Evolutionary conservation across 2,113 vertebrate genomes (phyloP).

Genomic region (Caranx melampygus): DNA sequence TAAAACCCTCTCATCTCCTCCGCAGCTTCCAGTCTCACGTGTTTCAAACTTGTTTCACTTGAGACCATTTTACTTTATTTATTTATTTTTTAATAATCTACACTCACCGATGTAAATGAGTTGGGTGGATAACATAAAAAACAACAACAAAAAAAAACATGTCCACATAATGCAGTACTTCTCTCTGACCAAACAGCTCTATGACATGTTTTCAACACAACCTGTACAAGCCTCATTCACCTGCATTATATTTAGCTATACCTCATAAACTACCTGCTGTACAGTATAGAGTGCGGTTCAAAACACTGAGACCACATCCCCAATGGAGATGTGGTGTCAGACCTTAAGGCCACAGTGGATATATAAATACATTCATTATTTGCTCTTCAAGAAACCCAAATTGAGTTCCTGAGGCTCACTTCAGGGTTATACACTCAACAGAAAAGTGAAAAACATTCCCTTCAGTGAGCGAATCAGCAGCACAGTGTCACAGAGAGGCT

Average conservation of each 20-base stretch:
- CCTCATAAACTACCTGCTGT: too few species aligned
- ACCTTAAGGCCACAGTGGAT: too few species aligned
- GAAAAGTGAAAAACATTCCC: background rate
- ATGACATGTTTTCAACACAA: background rate
- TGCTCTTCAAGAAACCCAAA: conserved; percentile 6
- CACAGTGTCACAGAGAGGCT: conserved; percentile 33
- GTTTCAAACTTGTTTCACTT: background rate
- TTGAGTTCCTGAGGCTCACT: background rate
- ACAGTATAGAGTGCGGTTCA: too few species aligned
- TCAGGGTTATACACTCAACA: conserved; percentile 9
- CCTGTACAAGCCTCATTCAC: too few species aligned
- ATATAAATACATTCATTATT: background rate
- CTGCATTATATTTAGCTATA: background rate
- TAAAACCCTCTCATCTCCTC: conserved; percentile 21
- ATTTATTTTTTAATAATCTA: too few species aligned
- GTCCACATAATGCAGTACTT: background rate
- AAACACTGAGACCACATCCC: too few species aligned
- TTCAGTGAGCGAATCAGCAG: conserved; percentile 29
- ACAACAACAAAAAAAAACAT: background rate
- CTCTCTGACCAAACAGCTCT: background rate
- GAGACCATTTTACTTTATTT: too few species aligned
- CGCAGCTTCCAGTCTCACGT: background rate
- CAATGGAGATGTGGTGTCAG: too few species aligned
- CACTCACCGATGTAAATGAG: background rate
- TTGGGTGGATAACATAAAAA: background rate